Evolutionary conservation across 2,113 vertebrate species (phyloP), one percentile per base, ranked within the genome.

Genomic region (Neofelis nebulosa): DNA sequence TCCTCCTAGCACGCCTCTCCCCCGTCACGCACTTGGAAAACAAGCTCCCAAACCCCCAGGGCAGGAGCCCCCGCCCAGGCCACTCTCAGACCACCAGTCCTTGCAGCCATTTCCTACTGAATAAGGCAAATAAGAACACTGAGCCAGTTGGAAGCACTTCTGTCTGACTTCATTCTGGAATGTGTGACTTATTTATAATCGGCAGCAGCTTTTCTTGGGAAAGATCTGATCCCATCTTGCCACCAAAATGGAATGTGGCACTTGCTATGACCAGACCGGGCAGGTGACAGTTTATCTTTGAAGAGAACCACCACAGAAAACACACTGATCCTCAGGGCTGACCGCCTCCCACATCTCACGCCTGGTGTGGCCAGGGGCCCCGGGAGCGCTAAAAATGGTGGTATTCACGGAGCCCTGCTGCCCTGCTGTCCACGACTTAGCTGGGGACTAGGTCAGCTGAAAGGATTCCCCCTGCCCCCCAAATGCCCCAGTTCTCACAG

Each of bases 81-180:
- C 86, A 71, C 90, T 80, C 85, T 69, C 66, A 27, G 83, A 94
- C 83, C 92, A 88, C 92, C 88, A 81, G 66, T 73, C 83, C 90
- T 95, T 73, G 86, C 0, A 23, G 83, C 80, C 87, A 19, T 94
- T 87, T 94, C 97, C 97, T 92, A 36, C 78, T 25, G 89, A 95
- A 87, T 45, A 95, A 78, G 79, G 96, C 87, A 97, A 97, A 85
- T n/a, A 95, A 71, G 63, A 57, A 21, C 31, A 8, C 4, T 10
- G 38, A 61, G 94, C 97, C 96, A 97, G 84, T 2, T 95, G 97
- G 96, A 96, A 81, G 52, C 52, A 63, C 66, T 93, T 89, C 98
- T 89, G 93, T 85, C 98, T 97, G 98, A 98, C 97, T 96, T 97
- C 98, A 97, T 74, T 97, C 63, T 4, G n/a, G 84, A 96, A 96